Evolutionary conservation across 2,113 vertebrate genomes (phyloP).

Genomic region (Brachyistius frenatus): DNA sequence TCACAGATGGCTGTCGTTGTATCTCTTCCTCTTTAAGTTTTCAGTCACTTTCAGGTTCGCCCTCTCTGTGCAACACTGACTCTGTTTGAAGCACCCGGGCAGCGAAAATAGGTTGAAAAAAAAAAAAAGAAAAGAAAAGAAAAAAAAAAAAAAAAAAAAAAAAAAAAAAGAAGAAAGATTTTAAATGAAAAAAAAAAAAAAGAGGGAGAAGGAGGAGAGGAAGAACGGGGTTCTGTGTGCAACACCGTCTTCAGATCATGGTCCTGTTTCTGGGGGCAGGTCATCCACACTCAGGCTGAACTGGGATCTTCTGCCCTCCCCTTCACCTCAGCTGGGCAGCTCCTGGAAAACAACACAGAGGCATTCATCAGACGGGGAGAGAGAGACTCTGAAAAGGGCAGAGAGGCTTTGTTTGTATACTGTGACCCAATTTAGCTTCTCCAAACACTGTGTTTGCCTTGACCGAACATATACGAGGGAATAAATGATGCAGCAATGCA

Average conservation of each 20-base stretch:
- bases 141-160: slow-evolving; percentile 39
- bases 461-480: slow-evolving; percentile 30
- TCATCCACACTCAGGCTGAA: slow-evolving; percentile 68
- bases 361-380: slow-evolving; percentile 44
- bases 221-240: slow-evolving; percentile 54
- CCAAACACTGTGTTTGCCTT: slow-evolving; percentile 46
- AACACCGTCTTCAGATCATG: slow-evolving; percentile 82
- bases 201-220: slow-evolving; percentile 59
- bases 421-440: slow-evolving; percentile 69
- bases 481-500: slow-evolving; percentile 68
- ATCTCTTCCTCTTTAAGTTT: slow-evolving; percentile 27
- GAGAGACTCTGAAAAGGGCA: background rate
- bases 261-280: slow-evolving; percentile 67
- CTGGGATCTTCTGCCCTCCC: slow-evolving; percentile 73
- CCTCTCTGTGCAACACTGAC: slow-evolving; percentile 31
- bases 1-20: slow-evolving; percentile 42
- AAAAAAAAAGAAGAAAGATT: slow-evolving; percentile 40
- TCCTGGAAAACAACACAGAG: slow-evolving; percentile 77
- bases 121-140: slow-evolving; percentile 45
- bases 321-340: slow-evolving; percentile 77
- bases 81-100: slow-evolving; percentile 55
- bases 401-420: slow-evolving; percentile 44
- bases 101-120: slow-evolving; percentile 8
- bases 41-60: slow-evolving; percentile 15
- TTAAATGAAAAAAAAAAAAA: slow-evolving; percentile 35